phyloP scores from a whole-genome alignment of 2,888 invertebrate genomes.

The Ditula angustiorana region DNA sequence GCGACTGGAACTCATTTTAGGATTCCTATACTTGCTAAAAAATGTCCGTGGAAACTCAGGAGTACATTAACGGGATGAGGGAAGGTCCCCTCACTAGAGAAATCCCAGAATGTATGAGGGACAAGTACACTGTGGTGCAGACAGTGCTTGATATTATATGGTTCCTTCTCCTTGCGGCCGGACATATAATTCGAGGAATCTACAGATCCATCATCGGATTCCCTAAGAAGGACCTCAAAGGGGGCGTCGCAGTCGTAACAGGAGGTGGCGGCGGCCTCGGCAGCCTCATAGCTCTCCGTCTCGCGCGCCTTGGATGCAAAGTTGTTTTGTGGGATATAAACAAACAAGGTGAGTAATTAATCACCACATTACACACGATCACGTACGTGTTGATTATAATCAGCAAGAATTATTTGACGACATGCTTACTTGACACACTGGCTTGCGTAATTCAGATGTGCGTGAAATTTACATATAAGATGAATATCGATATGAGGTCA shows the following conservation, averaged over 20 bases:
- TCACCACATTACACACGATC: conserved; percentile 39
- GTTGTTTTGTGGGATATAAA: conserved; percentile 97
- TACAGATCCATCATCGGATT: conserved; percentile 87
- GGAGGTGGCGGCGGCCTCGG: conserved; percentile 96
- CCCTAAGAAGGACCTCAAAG: conserved; percentile 89
- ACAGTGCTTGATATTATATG: conserved; percentile 84
- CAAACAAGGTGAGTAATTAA: conserved; percentile 87
- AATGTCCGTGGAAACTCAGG: conserved; percentile 67
- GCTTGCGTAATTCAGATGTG: conserved; percentile 23
- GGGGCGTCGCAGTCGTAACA: conserved; percentile 93
- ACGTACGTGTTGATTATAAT: conserved; percentile 46
- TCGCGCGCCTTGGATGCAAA: conserved; percentile 91
- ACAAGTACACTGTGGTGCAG: conserved; percentile 81
- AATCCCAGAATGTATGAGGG: conserved; percentile 80
- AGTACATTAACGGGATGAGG: conserved; percentile 74
- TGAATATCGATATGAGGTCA: conserved; percentile 8
- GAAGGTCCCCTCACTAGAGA: conserved; percentile 77
- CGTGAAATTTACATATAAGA: conserved; percentile 20
- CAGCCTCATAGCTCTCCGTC: conserved; percentile 89
- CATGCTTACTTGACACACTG: conserved; percentile 40
- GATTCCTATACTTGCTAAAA: conserved; percentile 55
- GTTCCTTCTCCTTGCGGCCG: conserved; percentile 78
- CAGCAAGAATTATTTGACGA: conserved; percentile 41
- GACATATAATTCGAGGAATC: conserved; percentile 83
- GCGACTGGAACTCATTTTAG: conserved; percentile 46